Evolutionary conservation across 2,113 vertebrate genomes (phyloP).

Genomic region (Saguinus imperator): DNA sequence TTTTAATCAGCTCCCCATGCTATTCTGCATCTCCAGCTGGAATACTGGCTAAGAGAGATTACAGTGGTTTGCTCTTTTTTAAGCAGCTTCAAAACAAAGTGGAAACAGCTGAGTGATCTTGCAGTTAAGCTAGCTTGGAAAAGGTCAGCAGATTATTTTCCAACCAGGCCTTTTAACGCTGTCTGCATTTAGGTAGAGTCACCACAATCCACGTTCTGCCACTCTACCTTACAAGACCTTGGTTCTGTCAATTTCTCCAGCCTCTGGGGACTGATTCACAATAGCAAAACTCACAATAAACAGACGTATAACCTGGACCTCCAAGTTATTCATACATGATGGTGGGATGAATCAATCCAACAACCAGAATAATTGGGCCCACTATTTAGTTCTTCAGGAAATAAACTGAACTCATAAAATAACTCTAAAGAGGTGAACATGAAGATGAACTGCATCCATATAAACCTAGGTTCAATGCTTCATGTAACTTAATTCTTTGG

Average conservation of each 20-base stretch:
- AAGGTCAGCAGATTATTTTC: slow-evolving; percentile 26
- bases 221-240: not conserved
- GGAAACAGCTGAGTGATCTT: slow-evolving; percentile 56
- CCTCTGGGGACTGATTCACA: not conserved
- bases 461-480: not conserved
- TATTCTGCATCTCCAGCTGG: slow-evolving; percentile 14
- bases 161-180: not conserved
- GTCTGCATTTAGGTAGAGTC: not conserved
- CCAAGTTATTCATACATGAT: slow-evolving; percentile 7
- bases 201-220: not conserved
- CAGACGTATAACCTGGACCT: not conserved
- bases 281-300: slow-evolving; percentile 28
- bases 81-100: slow-evolving; percentile 59
- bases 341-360: not conserved
- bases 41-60: slow-evolving; percentile 42
- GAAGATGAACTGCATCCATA: not conserved
- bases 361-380: not conserved
- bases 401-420: not conserved
- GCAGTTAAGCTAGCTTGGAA: slow-evolving; percentile 36
- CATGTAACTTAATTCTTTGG: slow-evolving; percentile 10
- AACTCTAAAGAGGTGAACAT: not conserved
- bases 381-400: not conserved
- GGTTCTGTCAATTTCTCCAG: not conserved
- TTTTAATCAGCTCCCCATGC: slow-evolving; percentile 53
- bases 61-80: slow-evolving; percentile 45